These are phyloP conservation scores for Rhyacophila brunnea DNA, from an alignment of 1,140 invertebrate genomes.

Conservation along the genomic window DNA sequence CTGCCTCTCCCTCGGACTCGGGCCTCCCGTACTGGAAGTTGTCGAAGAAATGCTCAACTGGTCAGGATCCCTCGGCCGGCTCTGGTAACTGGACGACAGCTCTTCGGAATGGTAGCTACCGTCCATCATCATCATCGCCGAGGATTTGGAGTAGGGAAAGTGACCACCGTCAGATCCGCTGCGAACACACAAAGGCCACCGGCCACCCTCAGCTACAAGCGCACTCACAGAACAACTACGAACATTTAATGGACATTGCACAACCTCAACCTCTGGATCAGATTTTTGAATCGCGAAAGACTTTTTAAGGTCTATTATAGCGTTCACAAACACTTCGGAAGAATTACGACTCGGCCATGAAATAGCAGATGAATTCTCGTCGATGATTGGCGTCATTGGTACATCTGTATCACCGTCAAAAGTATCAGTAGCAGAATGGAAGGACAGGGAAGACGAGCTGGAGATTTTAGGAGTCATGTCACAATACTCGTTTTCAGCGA, in stretches of 20 bases:
- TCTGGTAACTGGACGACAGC: slow-evolving; percentile 32
- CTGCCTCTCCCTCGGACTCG: slow-evolving; percentile 41
- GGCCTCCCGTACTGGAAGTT: slow-evolving; percentile 45
- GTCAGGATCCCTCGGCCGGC: slow-evolving; percentile 40
- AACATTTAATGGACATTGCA: no score
- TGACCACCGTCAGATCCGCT: slow-evolving; percentile 34
- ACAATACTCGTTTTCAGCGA: background rate
- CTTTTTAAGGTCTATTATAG: no score
- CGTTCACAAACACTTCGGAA: no score
- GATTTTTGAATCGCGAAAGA: no score
- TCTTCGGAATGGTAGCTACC: slow-evolving; percentile 34
- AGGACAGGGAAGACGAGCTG: slow-evolving; percentile 14
- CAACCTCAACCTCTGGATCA: no score
- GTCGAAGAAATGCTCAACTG: slow-evolving; percentile 48
- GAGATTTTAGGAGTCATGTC: background rate
- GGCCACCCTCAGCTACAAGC: slow-evolving; percentile 31
- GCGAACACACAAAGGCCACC: slow-evolving; percentile 32
- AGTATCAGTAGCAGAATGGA: slow-evolving; percentile 13
- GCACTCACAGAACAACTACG: background rate
- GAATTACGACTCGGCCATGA: no score
- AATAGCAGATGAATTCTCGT: no score
- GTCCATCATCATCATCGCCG: slow-evolving; percentile 32
- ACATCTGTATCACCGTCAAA: background rate
- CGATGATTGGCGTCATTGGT: no score
- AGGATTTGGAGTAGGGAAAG: slow-evolving; percentile 33